Evolutionary conservation across 2,797 vertebrate species (phyloP).

Genomic region (Molothrus ater): DNA sequence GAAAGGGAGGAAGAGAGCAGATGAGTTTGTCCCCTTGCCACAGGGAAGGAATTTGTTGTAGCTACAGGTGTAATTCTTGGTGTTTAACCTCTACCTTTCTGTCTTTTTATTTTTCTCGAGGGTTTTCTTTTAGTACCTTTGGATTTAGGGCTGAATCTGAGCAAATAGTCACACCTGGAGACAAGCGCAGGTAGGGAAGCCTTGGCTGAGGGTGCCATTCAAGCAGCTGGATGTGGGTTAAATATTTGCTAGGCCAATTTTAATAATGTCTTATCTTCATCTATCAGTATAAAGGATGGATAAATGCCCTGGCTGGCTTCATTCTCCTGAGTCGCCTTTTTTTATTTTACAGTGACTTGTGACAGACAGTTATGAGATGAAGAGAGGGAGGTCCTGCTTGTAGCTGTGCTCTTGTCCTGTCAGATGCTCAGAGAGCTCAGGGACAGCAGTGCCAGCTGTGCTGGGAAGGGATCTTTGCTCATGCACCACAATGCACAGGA

Average conservation of each 20-base stretch:
- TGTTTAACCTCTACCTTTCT: neutral
- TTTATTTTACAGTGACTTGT: neutral
- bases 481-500: rapidly evolving
- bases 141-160: neutral
- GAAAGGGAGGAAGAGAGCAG: neutral
- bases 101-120: rapidly evolving
- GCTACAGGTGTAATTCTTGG: neutral
- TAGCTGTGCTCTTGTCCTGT: neutral
- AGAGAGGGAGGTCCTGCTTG: neutral
- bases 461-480: neutral
- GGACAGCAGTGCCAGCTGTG: neutral
- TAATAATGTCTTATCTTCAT: neutral
- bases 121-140: neutral
- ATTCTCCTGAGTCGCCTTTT: neutral
- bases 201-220: rapidly evolving
- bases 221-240: neutral
- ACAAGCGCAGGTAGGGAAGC: neutral
- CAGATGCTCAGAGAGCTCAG: neutral
- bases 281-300: neutral
- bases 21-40: rapidly evolving
- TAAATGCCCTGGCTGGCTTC: neutral
- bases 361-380: neutral
- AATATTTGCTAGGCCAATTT: neutral
- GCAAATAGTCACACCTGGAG: neutral
- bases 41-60: neutral